Conservation (phyloP, 2,797 vertebrate species). For the Argya squamiceps region DNA sequence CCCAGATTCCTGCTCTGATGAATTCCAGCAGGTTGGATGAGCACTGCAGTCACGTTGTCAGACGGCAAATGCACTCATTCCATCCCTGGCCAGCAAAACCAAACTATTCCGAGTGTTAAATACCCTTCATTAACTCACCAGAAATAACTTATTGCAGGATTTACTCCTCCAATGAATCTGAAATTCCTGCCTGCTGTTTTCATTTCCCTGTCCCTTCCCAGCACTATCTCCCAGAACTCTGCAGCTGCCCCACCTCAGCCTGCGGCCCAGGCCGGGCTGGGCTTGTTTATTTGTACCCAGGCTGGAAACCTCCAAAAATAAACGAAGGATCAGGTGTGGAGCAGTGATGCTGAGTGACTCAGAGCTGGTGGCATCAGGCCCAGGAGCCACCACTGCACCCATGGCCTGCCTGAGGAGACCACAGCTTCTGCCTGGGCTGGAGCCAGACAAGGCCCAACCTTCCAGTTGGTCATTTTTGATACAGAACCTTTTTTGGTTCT, state of each 20-base stretch:
- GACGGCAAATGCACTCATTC: neutral
- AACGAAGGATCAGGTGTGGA: conserved; percentile 32
- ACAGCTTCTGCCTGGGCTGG: neutral
- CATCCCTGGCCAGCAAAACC: neutral
- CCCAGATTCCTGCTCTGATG: neutral
- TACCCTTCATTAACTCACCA: neutral
- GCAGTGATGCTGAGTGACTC: conserved; percentile 41
- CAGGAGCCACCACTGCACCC: neutral
- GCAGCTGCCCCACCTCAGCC: conserved; percentile 48
- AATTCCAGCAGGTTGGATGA: neutral
- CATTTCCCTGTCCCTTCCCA: neutral
- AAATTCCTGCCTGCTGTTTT: neutral
- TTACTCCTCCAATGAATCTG: neutral
- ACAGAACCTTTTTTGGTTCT: neutral
- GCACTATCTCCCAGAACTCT: neutral
- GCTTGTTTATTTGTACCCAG: conserved; percentile 60
- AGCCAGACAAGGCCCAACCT: neutral
- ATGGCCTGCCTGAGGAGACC: neutral
- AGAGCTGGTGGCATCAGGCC: conserved; percentile 46
- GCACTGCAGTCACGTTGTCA: neutral
- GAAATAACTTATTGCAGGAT: neutral
- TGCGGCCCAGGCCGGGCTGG: conserved; percentile 19
- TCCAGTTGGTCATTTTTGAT: fast-evolving
- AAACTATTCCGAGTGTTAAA: neutral
- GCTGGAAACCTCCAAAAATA: conserved; percentile 57